Evolutionary conservation across 2,888 invertebrate genomes (phyloP).

Genomic region (Ephialtes manifestator): DNA sequence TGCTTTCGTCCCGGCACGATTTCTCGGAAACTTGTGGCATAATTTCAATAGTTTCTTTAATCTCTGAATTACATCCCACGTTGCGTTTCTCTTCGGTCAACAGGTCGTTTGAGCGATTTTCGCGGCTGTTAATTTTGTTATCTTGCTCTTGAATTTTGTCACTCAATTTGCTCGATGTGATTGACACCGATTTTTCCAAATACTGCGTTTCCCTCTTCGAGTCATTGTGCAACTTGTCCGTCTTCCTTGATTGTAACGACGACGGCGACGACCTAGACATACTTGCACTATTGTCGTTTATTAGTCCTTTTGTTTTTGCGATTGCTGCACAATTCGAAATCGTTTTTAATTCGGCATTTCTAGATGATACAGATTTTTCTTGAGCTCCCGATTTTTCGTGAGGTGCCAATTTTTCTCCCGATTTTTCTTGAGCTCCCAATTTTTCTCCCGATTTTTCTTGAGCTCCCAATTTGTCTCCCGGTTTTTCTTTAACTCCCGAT

Average conservation of each 20-base stretch:
- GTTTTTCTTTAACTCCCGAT: no score
- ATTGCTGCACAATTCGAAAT: neutral
- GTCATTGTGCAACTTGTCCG: neutral
- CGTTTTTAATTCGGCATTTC: conserved; percentile 2
- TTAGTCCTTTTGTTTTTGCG: neutral
- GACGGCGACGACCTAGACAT: neutral
- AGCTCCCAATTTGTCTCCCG: conserved; percentile 19
- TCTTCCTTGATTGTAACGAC: neutral
- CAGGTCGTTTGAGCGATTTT: neutral
- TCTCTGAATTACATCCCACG: conserved; percentile 11
- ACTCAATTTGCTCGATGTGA: conserved; percentile 13
- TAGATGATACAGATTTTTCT: neutral
- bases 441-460: conserved; percentile 26
- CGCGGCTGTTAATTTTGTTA: neutral
- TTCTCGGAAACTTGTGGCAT: conserved; percentile 4
- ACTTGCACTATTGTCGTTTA: neutral
- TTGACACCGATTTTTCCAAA: conserved; percentile 52
- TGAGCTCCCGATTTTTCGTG: conserved; percentile 28
- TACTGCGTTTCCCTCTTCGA: conserved; percentile 13
- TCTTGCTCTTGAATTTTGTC: neutral
- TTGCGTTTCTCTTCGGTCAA: neutral
- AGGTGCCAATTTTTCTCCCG: no score
- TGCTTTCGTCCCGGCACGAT: neutral
- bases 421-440: neutral
- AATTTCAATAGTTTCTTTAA: neutral